Conservation (phyloP, 2,888 invertebrate genomes). For the Drosophila cognata region DNA sequence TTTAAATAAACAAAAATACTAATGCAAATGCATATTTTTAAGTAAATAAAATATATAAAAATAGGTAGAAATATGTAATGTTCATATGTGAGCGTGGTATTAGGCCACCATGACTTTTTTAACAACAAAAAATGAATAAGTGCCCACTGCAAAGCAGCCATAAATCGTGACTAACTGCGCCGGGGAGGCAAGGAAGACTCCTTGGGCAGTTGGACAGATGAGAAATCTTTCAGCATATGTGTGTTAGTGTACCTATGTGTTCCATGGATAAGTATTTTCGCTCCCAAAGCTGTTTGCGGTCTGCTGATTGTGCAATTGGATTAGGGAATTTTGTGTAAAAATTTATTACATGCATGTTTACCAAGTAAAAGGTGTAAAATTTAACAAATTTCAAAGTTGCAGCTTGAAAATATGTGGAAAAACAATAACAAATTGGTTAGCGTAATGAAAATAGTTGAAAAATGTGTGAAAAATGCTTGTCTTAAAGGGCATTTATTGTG, state of each 20-base stretch:
- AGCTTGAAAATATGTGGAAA: neutral
- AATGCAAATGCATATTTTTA: neutral
- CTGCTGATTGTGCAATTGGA: slow-evolving; percentile 60
- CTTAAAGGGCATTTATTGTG: neutral
- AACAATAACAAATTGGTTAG: neutral
- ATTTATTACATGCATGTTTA: slow-evolving; percentile 55
- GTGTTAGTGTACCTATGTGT: neutral
- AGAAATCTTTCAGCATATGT: slow-evolving; percentile 23
- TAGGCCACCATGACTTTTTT: slow-evolving; percentile 13
- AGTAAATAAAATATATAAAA: neutral
- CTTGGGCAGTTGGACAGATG: slow-evolving; percentile 38
- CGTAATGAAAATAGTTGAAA: neutral
- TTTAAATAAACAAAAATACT: neutral
- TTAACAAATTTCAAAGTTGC: slow-evolving; percentile 32
- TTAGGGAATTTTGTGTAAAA: slow-evolving; percentile 56
- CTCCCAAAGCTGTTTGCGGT: slow-evolving; percentile 39
- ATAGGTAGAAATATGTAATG: neutral
- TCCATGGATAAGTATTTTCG: slow-evolving; percentile 36
- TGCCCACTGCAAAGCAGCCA: slow-evolving; percentile 30
- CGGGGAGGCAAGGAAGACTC: slow-evolving; percentile 26
- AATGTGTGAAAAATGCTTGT: neutral
- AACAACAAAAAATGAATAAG: slow-evolving; percentile 29
- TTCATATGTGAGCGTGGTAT: neutral
- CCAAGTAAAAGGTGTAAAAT: slow-evolving; percentile 47
- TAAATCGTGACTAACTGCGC: slow-evolving; percentile 49